Conservation (phyloP, 2,888 invertebrate genomes). For the Eupeodes latifasciatus region DNA sequence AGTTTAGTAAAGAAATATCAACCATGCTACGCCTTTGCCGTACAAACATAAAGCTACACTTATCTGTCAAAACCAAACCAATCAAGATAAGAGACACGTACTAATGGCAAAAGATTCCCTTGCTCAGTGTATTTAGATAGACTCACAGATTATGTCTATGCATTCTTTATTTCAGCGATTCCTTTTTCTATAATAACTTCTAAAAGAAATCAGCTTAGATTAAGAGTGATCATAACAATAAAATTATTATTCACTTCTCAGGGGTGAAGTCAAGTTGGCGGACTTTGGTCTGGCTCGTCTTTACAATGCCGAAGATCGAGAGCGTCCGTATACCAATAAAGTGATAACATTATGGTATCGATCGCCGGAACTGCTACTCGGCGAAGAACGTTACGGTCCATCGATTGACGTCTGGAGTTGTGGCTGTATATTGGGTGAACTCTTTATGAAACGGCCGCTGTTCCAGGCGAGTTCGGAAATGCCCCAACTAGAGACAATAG, state of each 20-base stretch:
- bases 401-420: constrained; percentile 99
- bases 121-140: too few relatives aligned
- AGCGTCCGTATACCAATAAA: constrained; percentile 99
- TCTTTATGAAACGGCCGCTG: constrained; percentile 97
- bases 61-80: too few relatives aligned
- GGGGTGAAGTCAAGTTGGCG: constrained; percentile 99
- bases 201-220: too few relatives aligned
- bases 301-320: constrained; percentile 97
- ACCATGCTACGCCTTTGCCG: too few relatives aligned
- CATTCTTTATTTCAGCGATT: too few relatives aligned
- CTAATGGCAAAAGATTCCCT: too few relatives aligned
- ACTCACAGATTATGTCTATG: too few relatives aligned
- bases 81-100: too few relatives aligned
- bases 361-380: constrained; percentile 97
- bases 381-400: constrained; percentile 98
- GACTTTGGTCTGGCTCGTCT: constrained; percentile 98
- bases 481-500: constrained; percentile 97
- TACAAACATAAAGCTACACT: too few relatives aligned
- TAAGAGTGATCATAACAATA: too few relatives aligned
- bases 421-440: constrained; percentile 99
- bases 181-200: too few relatives aligned
- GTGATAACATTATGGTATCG: constrained; percentile 99
- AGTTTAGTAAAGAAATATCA: too few relatives aligned
- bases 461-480: constrained; percentile 98
- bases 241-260: constrained; percentile 83